Conservation (phyloP, 2,797 vertebrate species). For the Tadarida brasiliensis region DNA sequence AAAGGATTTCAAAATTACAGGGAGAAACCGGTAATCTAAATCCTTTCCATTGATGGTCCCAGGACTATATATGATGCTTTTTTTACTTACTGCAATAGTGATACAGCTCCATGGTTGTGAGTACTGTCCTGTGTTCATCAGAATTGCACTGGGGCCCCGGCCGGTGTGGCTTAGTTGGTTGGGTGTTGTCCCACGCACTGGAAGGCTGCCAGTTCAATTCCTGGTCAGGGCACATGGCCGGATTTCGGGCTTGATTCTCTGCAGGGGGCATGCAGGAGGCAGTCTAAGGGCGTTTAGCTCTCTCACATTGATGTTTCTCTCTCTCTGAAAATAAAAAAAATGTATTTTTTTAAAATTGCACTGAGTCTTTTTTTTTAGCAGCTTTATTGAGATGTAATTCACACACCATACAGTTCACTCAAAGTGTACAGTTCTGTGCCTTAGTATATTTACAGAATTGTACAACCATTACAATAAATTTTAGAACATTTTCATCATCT, state of each 20-base stretch:
- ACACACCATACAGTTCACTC: not conserved
- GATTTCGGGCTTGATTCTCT: not conserved
- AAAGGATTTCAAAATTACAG: constrained; percentile 21
- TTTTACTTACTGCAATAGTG: not conserved
- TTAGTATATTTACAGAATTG: not conserved
- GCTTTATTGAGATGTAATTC: constrained; percentile 25
- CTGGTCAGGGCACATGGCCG: not conserved
- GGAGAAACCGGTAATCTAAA: not conserved
- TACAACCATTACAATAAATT: not conserved
- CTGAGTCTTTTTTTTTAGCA: not conserved
- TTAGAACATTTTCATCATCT: not conserved
- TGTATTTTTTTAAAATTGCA: not conserved
- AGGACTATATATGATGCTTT: not conserved
- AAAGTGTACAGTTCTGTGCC: not conserved
- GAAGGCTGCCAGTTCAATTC: not conserved
- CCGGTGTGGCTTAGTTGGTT: not conserved
- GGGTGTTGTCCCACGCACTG: not conserved
- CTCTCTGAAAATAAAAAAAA: not conserved
- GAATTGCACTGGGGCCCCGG: not conserved
- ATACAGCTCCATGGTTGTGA: not conserved
- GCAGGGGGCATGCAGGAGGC: not conserved
- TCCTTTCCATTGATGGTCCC: not conserved
- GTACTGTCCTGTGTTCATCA: not conserved
- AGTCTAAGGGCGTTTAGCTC: not conserved
- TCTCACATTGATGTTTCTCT: not conserved